Evolutionary conservation across 2,888 invertebrate genomes (phyloP), one percentile per base, ranked within the genome.

Genomic region (Carcina quercana): DNA sequence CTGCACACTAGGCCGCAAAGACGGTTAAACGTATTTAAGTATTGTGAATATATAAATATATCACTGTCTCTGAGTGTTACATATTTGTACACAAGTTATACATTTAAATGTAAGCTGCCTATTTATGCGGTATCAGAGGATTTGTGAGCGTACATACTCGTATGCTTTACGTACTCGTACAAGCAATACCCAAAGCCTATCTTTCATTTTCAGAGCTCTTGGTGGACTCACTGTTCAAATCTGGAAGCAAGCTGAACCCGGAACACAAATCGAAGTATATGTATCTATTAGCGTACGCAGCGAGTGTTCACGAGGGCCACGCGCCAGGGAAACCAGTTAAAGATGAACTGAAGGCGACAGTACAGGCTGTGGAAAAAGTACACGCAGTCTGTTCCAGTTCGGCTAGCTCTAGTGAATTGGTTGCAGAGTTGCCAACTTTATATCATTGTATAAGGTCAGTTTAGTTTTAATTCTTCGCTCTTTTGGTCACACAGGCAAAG

Each of bases 261-360:
- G 98, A 98, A 59, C 97, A 98, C 69, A 97, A 97, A 76, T 92
- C 95, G 5, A 98, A 98, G 69, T 99, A 99, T 67, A 94, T 98
- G 65, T 94, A 93, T 69, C 83, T 99, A 35, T 74, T 98, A 52
- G 97, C 97, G 1, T 98, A 98, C 75, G 94, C 97, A 1, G 93
- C 97, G 0, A 95, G 96, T 66, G 97, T 98, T 0, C 93, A 92
- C 46, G 98, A 98, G 66, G 88, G 87, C 1, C 47, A 47, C 1
- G 46, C 73, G 1, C 87, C 87, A 35, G 88, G 87, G 26, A 92
- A 91, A 50, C 94, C 93, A 40, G 86, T 91, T 37, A 95, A 95
- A 65, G 97, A 98, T 43, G 98, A 98, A 64, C 73, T 98, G 24
- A 97, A 97, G 66, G 87, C 91, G 2, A 98, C 97, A 0, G 89